Conservation (phyloP, 2,113 vertebrate genomes). For the Recurvirostra avosetta region DNA sequence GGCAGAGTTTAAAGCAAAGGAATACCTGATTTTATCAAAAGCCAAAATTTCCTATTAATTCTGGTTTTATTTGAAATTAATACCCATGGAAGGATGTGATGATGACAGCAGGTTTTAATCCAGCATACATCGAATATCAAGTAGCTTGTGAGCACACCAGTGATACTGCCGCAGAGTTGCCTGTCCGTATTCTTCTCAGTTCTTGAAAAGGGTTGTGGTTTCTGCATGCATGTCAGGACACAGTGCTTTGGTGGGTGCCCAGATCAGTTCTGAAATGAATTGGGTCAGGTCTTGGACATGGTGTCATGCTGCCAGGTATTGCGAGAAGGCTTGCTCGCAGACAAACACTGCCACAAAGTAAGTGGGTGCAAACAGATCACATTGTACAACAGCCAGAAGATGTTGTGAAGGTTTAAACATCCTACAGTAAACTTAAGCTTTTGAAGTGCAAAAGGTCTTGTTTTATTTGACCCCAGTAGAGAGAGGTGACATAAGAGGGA, state of each 20-base stretch:
- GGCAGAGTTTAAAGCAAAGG: not conserved
- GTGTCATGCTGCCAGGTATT: rapidly evolving
- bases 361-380: not conserved
- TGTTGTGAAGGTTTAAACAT: not conserved
- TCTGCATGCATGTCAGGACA: not conserved
- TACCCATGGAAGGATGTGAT: not conserved
- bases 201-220: not conserved
- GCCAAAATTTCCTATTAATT: not conserved
- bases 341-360: rapidly evolving
- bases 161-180: rapidly evolving
- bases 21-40: not conserved
- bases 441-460: not conserved
- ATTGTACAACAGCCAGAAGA: rapidly evolving
- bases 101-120: not conserved
- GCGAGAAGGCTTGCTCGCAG: not conserved
- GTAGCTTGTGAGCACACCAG: not conserved
- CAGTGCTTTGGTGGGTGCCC: rapidly evolving
- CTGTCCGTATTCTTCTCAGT: not conserved
- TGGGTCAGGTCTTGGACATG: not conserved
- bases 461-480: not conserved
- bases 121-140: rapidly evolving
- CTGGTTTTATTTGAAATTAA: not conserved
- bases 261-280: not conserved
- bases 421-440: not conserved
- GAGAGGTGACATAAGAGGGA: not conserved